Base-by-base conservation (phyloP, 2,113 vertebrate genomes). In the Xenopus borealis region DNA sequence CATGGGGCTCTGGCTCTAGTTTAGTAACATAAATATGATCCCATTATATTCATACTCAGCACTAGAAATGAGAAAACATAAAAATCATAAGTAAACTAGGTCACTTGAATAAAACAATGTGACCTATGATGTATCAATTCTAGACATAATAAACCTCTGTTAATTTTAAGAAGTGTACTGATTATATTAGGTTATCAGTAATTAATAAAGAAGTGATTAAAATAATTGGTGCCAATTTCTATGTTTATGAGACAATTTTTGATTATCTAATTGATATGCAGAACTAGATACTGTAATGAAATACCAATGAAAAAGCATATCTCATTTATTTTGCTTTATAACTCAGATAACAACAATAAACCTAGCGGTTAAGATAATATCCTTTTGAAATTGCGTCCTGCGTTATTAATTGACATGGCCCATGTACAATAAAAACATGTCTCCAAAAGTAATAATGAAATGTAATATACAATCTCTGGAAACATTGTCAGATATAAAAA, bases 361-460 rank as follows among this genome's bases (percentile, higher is more conserved):
- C 33, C 33, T 40, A 7, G 33, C 7, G 33, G 33, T 6, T 40
- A 40, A 40, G 33, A 40, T 9, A 40, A 62, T 27, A 27, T 27
- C 12, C 57, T 59, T 19, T 59, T 18, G 17, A 62, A 52, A 18
- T n/a, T 8, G 13, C 7, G 47, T 13, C 18, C 18, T 30, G 16
- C n/a, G n/a, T 4, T 55, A 72, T 53, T 65, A 65, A 17, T 55
- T 64, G 18, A 16, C 46, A 64, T 65, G 46, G 20, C 52, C 27
- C 12, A 18, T 2, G 16, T 65, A 44, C 27, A 20, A 12, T 12
- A 57, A 40, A 65, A 72, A 55, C 20, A 23, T 52, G 27, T 55
- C 23, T 72, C 16, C 17, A 64, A 55, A 66, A 66, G 23, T 62
- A 73, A 73, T 58, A n/a, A n/a, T 73, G 72, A 73, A 27, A 73